Conservation (phyloP, 2,888 invertebrate species). For the Brachyptera putata region DNA sequence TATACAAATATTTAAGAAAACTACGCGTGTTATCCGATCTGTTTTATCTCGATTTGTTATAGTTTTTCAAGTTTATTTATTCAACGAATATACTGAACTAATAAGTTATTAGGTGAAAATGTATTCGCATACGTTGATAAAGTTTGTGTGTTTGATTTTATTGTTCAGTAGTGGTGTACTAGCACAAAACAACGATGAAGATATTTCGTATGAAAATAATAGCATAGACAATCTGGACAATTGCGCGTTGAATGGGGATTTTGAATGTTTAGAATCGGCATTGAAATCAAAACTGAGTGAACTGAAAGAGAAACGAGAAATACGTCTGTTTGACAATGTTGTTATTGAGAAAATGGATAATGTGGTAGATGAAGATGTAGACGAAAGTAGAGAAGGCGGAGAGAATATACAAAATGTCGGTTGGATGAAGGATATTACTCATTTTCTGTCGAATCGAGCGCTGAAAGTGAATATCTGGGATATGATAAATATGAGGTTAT, state of each 20-base stretch:
- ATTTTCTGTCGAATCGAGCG: conserved; percentile 51
- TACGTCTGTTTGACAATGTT: conserved; percentile 19
- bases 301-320: background rate
- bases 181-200: background rate
- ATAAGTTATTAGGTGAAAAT: background rate
- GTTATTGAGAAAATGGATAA: conserved; percentile 22
- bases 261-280: background rate
- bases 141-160: background rate
- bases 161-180: background rate
- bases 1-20: too few species aligned
- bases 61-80: background rate
- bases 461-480: conserved; percentile 54
- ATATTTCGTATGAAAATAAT: background rate
- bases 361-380: background rate
- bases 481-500: conserved; percentile 49
- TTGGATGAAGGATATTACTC: conserved; percentile 50
- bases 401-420: conserved; percentile 50
- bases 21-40: too few species aligned
- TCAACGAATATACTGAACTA: background rate
- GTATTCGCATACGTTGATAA: background rate
- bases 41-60: too few species aligned
- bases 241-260: background rate
- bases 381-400: conserved; percentile 33
- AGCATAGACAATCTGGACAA: background rate
- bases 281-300: conserved; percentile 6